Evolutionary conservation across 1,140 invertebrate genomes (phyloP).

Genomic region (Diachasmimorpha longicaudata): DNA sequence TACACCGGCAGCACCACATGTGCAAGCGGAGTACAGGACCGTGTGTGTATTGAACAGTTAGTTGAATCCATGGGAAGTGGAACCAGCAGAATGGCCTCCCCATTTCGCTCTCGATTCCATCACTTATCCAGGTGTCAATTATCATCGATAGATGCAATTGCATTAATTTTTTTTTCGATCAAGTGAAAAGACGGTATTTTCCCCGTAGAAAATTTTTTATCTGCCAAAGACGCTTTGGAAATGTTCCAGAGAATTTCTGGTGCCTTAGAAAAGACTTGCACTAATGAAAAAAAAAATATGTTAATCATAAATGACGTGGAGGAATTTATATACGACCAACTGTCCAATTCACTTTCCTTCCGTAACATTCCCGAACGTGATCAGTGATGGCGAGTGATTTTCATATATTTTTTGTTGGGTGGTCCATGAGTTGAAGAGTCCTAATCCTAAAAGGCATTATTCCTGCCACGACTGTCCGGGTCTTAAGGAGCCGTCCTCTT

Average conservation of each 20-base stretch:
- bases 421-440: constrained; percentile 39
- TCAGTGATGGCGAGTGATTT: not conserved
- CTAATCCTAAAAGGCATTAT: constrained; percentile 55
- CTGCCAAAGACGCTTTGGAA: too few relatives aligned
- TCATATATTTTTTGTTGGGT: constrained; percentile 40
- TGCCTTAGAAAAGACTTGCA: too few relatives aligned
- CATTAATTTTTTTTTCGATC: not conserved
- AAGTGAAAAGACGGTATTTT: not conserved
- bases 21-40: not conserved
- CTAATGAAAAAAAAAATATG: too few relatives aligned
- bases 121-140: constrained; percentile 21
- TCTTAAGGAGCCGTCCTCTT: constrained; percentile 31
- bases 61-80: constrained; percentile 55
- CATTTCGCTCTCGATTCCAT: constrained; percentile 10
- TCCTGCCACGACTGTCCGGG: constrained; percentile 47
- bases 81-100: constrained; percentile 20
- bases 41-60: constrained; percentile 42
- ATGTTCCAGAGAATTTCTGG: too few relatives aligned
- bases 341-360: not conserved
- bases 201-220: too few relatives aligned
- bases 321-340: not conserved
- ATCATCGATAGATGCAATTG: not conserved
- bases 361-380: not conserved
- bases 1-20: constrained; percentile 34
- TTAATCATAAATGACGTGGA: too few relatives aligned